Conservation (phyloP, 2,113 vertebrate genomes). For the Microtus ochrogaster region DNA sequence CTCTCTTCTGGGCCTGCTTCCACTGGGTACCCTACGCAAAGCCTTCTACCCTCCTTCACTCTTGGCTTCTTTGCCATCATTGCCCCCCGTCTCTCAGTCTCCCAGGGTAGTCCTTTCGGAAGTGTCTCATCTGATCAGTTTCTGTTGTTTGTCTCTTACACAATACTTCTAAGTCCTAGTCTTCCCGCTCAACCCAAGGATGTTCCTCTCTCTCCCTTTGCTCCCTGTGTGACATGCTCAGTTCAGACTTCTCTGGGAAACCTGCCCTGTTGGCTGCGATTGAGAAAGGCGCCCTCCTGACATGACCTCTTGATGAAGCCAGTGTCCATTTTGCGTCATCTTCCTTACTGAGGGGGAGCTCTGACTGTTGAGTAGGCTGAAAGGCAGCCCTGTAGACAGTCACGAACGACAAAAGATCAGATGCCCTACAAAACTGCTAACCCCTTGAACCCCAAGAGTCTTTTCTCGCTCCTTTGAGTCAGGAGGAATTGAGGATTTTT, state of each 20-base stretch:
- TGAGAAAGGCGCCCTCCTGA: background rate
- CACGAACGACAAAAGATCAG: background rate
- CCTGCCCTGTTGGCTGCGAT: background rate
- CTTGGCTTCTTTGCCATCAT: background rate
- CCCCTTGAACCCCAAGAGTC: background rate
- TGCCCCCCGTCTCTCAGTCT: background rate
- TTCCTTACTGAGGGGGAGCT: background rate
- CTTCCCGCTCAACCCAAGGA: background rate
- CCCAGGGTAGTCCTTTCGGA: background rate
- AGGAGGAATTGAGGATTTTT: background rate
- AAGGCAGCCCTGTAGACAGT: background rate
- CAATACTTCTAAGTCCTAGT: background rate
- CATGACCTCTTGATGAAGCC: background rate
- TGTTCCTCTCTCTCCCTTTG: background rate
- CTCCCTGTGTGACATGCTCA: background rate
- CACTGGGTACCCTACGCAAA: background rate
- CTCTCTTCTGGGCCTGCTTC: background rate
- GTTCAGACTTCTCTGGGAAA: constrained; percentile 18
- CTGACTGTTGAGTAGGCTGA: background rate
- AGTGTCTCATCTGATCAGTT: background rate
- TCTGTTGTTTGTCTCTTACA: background rate
- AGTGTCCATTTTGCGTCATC: background rate
- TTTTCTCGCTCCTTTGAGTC: background rate
- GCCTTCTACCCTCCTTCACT: background rate
- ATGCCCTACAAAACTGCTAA: background rate